These are phyloP conservation scores for Diplazon laetatorius DNA, from an alignment of 2,888 invertebrate genomes.

Conservation along the genomic window DNA sequence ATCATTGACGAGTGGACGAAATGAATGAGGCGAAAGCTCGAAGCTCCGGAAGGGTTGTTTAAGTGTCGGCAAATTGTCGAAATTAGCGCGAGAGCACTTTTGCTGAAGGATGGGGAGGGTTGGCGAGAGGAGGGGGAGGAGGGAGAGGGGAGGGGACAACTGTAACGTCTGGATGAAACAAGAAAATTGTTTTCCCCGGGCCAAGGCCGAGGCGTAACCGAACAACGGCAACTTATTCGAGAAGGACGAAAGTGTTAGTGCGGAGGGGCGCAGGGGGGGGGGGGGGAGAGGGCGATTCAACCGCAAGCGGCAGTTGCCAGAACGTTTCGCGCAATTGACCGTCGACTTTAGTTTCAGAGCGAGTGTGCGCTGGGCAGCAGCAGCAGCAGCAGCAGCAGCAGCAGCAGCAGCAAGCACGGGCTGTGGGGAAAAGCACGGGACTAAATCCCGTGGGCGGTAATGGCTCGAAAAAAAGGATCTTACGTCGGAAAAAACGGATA, in stretches of 20 bases:
- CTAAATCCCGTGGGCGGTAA: background rate
- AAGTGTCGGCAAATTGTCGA: slow-evolving; percentile 6
- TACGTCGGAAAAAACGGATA: slow-evolving; percentile 4
- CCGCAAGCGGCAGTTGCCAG: slow-evolving; percentile 14
- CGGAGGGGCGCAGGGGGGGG: no score
- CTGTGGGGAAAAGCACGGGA: background rate
- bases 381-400: no score
- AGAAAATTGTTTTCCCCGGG: slow-evolving; percentile 25
- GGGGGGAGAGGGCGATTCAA: no score
- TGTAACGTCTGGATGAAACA: background rate
- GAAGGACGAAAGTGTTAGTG: slow-evolving; percentile 16
- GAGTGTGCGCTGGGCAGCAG: no score
- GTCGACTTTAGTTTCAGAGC: slow-evolving; percentile 22
- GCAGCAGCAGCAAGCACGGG: no score
- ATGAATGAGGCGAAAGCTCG: background rate
- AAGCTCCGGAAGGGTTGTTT: no score
- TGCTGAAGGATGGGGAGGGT: background rate
- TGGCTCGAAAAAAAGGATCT: slow-evolving; percentile 7
- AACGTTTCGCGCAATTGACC: slow-evolving; percentile 18
- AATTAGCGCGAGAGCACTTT: slow-evolving; percentile 1
- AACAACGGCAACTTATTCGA: slow-evolving; percentile 19
- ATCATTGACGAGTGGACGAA: background rate
- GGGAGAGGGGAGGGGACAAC: background rate
- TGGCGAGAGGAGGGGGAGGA: background rate
- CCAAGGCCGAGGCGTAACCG: background rate